A percentile compares a stretch with the other conserved stretches of the same genome.
These are phyloP conservation scores for Eclectus roratus DNA, from an alignment of 2,113 vertebrate species.

Conservation along the genomic window DNA sequence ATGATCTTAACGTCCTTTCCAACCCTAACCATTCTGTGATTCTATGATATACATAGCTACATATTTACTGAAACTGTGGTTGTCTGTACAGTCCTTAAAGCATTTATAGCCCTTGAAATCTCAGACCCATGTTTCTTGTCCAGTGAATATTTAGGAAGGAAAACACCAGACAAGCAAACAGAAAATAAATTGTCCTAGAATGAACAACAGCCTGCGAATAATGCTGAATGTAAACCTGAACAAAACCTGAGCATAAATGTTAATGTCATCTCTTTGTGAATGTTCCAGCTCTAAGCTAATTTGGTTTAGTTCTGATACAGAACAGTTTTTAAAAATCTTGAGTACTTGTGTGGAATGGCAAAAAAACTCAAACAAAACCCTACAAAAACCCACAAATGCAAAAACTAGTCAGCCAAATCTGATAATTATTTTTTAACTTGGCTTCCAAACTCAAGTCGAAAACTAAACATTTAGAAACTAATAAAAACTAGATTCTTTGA, in stretches of 20 bases:
- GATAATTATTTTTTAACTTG: neutral
- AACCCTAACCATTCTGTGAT: neutral
- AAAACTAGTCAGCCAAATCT: neutral
- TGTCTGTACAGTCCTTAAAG: neutral
- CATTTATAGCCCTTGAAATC: neutral
- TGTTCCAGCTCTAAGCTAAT: neutral
- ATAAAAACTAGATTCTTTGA: neutral
- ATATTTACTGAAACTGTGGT: neutral
- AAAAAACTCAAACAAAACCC: fast-evolving
- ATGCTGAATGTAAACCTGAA: neutral
- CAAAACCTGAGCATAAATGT: neutral
- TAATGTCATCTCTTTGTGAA: neutral
- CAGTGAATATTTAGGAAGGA: neutral
- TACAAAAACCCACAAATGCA: neutral
- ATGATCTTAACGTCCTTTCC: neutral
- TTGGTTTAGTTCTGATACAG: neutral
- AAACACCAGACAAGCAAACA: neutral
- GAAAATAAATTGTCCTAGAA: neutral
- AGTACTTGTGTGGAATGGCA: neutral
- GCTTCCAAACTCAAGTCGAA: neutral
- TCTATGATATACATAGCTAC: neutral
- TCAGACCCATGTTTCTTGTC: neutral
- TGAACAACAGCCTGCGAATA: neutral
- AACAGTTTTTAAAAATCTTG: neutral
- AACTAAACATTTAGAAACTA: neutral